A percentile compares a stretch with the other conserved stretches of the same genome.
phyloP scores from a whole-genome alignment of 2,797 vertebrate species.

The Coranthus polyacanthus region DNA sequence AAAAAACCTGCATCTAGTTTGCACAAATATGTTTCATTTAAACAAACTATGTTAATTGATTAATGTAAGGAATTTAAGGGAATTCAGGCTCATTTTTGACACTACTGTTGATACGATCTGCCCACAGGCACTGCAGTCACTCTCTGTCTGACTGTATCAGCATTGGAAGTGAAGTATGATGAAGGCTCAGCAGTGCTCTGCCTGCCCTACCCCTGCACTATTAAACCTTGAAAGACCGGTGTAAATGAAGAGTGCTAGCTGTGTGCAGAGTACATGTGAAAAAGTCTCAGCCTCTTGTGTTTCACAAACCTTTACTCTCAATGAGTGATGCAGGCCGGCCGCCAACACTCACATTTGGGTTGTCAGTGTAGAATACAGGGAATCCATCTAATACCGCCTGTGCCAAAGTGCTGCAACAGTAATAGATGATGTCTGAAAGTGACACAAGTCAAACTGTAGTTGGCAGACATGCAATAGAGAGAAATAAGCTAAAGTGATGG shows the following conservation, averaged over 20 bases:
- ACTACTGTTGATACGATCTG: too few species aligned
- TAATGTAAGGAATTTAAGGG: too few species aligned
- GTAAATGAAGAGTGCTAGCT: conserved; percentile 48
- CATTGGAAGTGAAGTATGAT: too few species aligned
- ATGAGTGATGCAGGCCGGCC: conserved; percentile 59
- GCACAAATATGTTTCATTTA: too few species aligned
- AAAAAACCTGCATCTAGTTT: too few species aligned
- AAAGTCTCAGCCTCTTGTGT: conserved; percentile 45
- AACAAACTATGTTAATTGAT: too few species aligned
- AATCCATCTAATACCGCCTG: conserved; percentile 47
- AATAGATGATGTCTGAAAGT: conserved; percentile 58
- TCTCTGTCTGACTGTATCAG: too few species aligned
- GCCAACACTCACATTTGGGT: conserved; percentile 58
- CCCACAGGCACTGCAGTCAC: too few species aligned
- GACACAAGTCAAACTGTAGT: conserved; percentile 58
- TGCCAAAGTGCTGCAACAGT: conserved; percentile 54
- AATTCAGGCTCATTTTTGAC: too few species aligned
- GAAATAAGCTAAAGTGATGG: conserved; percentile 48
- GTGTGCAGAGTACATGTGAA: conserved; percentile 36
- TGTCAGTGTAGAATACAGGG: conserved; percentile 49
- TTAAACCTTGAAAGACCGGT: conserved; percentile 47
- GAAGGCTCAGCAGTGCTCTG: too few species aligned
- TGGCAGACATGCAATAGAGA: conserved; percentile 55
- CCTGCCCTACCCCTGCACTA: too few species aligned
- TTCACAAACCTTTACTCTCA: conserved; percentile 57